Evolutionary conservation across 2,888 invertebrate species (phyloP).

Genomic region (Yponomeuta cagnagella): DNA sequence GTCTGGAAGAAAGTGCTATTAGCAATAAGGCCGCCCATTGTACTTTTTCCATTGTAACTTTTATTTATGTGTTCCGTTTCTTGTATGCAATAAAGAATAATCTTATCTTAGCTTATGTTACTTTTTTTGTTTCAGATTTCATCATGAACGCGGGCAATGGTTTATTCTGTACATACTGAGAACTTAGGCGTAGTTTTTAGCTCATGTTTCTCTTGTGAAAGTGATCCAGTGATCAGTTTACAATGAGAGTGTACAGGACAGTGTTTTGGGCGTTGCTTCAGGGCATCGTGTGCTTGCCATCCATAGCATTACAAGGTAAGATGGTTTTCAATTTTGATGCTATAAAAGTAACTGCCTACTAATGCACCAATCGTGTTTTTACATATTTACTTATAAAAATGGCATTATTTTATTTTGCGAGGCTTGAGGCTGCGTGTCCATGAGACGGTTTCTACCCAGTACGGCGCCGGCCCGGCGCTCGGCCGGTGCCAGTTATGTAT

Average conservation of each 20-base stretch:
- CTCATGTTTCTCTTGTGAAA: background rate
- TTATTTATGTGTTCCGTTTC: background rate
- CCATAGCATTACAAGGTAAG: constrained; percentile 43
- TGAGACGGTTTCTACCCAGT: too few relatives aligned
- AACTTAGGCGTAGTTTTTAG: background rate
- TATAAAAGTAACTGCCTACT: too few relatives aligned
- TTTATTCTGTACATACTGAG: background rate
- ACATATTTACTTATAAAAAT: too few relatives aligned
- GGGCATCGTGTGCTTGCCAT: constrained; percentile 39
- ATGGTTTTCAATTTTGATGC: too few relatives aligned
- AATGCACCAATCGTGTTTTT: too few relatives aligned
- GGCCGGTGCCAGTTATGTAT: too few relatives aligned
- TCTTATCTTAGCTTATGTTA: background rate
- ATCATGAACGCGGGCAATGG: background rate
- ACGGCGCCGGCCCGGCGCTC: too few relatives aligned
- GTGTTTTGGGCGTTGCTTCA: constrained; percentile 38
- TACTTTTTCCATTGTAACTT: too few relatives aligned
- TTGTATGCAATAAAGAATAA: background rate
- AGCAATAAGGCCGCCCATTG: too few relatives aligned
- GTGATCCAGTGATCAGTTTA: constrained; percentile 8
- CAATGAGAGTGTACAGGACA: constrained; percentile 37
- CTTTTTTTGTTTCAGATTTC: background rate
- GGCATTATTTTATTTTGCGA: too few relatives aligned
- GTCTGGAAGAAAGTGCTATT: too few relatives aligned
- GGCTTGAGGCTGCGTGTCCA: too few relatives aligned